These are phyloP conservation scores for Sebastes vulpes DNA, from an alignment of 2,797 vertebrate genomes.

Conservation along the genomic window DNA sequence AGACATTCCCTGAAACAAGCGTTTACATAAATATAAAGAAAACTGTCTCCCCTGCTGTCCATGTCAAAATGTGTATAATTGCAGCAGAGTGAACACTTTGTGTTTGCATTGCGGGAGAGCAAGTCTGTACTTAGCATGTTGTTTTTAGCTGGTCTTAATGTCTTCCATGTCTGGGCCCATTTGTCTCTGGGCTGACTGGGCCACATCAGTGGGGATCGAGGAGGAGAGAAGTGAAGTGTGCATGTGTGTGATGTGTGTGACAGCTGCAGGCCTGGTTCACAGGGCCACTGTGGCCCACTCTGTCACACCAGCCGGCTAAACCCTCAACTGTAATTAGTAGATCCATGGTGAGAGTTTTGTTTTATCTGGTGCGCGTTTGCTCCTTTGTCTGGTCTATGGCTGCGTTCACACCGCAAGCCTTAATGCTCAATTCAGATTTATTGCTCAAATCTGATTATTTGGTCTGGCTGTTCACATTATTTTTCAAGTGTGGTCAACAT, in stretches of 20 bases:
- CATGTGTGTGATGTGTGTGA: slow-evolving; percentile 72
- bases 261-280: slow-evolving; percentile 65
- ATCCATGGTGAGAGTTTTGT: slow-evolving; percentile 40
- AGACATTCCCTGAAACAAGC: slow-evolving; percentile 31
- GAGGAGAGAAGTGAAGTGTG: slow-evolving; percentile 59
- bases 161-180: slow-evolving; percentile 79
- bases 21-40: slow-evolving; percentile 60
- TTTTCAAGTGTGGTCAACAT: background rate
- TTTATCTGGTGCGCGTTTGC: slow-evolving; percentile 42
- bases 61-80: slow-evolving; percentile 68
- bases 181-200: slow-evolving; percentile 73
- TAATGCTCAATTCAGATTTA: background rate
- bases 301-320: slow-evolving; percentile 57
- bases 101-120: slow-evolving; percentile 78
- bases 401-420: background rate
- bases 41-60: slow-evolving; percentile 55
- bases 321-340: slow-evolving; percentile 55
- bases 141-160: slow-evolving; percentile 83
- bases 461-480: background rate
- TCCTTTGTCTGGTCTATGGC: background rate
- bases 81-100: slow-evolving; percentile 70
- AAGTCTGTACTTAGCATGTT: slow-evolving; percentile 83
- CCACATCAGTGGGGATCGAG: slow-evolving; percentile 70
- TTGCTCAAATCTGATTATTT: background rate
- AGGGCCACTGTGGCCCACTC: slow-evolving; percentile 48